Evolutionary conservation across 2,797 vertebrate species (phyloP), one percentile per base, ranked within the genome.

Genomic region (Channallabes apus): DNA sequence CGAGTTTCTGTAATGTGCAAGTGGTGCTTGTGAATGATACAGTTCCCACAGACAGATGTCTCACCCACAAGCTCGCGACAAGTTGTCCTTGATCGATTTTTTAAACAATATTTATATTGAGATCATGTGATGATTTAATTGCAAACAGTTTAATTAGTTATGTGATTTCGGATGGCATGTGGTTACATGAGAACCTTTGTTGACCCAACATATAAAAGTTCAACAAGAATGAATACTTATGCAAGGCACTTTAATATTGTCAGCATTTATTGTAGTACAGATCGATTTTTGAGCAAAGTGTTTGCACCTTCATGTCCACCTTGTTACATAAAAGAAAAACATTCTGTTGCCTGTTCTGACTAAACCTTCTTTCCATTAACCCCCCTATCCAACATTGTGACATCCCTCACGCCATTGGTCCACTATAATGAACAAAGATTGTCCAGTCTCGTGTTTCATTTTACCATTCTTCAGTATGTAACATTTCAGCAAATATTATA

Each of bases 381-480:
- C 15, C 32, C 80, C 24, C 22, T 59, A 12, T 82, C 14, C 22
- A 82, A 38, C 78, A 75, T 6, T 59, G 35, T 59, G 12, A 46
- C 59, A 3, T 79, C 54, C 27, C 64, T 54, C 71, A 75, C 61
- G 41, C 0, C 88, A 78, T 18, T 68, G 68, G 14, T 22, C 27
- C 51, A 46, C 11, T 75, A 61, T 84, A 38, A 80, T 87, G 80
- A 89, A 88, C 83, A 82, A 58, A 51, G 79, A 87, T 88, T 87
- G 87, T 87, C 89, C 87, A 89, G 68, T 88, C 85, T 86, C 12
- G 56, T 54, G 85, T 18, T 88, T 12, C 56, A 61, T 69, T 86
- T 77, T 84, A 56, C 78, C 79, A 82, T 86, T 62, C 62, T 68
- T 85, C 84, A 83, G 83, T 81, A 79, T 84, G 54, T 82, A 83